Evolutionary conservation across 2,797 vertebrate species (phyloP).

Genomic region (Monodelphis domestica): DNA sequence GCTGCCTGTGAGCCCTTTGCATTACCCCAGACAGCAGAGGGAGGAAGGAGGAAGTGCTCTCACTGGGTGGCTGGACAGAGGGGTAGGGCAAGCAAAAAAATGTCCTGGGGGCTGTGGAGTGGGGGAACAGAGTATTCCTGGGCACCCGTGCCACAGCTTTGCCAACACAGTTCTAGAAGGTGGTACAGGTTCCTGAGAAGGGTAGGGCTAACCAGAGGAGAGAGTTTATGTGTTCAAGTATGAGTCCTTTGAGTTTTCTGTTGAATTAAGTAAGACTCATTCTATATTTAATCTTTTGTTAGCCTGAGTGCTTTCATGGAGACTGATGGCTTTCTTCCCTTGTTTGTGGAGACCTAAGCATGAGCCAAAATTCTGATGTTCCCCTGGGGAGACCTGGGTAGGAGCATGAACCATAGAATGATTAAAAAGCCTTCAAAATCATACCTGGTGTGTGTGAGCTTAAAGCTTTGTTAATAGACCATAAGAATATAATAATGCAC

Average conservation of each 20-base stretch:
- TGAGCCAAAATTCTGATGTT: neutral
- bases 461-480: neutral
- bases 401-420: neutral
- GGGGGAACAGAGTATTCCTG: too few relatives aligned
- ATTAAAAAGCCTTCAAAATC: neutral
- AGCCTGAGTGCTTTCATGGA: neutral
- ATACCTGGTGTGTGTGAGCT: neutral
- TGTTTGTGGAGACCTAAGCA: neutral
- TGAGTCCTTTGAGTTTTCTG: slow-evolving; percentile 1
- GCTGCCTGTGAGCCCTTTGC: too few relatives aligned
- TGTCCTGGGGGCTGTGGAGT: too few relatives aligned
- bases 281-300: slow-evolving; percentile 1
- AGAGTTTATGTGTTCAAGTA: neutral
- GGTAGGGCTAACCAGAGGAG: neutral
- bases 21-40: too few relatives aligned
- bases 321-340: neutral
- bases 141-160: too few relatives aligned
- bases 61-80: too few relatives aligned
- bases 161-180: too few relatives aligned
- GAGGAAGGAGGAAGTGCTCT: too few relatives aligned
- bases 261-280: neutral
- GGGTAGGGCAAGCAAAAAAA: too few relatives aligned
- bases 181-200: neutral
- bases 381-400: neutral
- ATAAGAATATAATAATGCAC: neutral